These are phyloP conservation scores for Eupithecia subfuscata DNA, from an alignment of 2,888 invertebrate species.

Conservation along the genomic window DNA sequence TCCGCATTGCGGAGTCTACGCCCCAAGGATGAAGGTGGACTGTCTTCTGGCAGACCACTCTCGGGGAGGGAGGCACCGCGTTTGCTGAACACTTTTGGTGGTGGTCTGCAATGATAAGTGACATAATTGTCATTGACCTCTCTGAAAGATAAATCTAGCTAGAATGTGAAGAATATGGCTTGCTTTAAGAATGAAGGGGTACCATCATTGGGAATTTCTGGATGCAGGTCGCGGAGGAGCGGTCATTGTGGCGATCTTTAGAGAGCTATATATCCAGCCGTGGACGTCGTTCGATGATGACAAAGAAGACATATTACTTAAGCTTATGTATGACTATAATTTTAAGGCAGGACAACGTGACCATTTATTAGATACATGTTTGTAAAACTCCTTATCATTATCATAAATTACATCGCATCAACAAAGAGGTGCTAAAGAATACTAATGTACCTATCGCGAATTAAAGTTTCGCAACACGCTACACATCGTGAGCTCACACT, in stretches of 20 bases:
- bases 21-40: conserved; percentile 78
- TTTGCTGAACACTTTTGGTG: conserved; percentile 85
- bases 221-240: neutral
- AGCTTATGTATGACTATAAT: neutral
- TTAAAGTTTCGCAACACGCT: conserved; percentile 14
- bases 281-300: neutral
- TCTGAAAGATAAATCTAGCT: neutral
- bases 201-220: neutral
- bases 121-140: neutral
- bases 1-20: conserved; percentile 75
- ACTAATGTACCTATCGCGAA: conserved; percentile 8
- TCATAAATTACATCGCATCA: neutral
- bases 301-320: neutral
- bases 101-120: conserved; percentile 75
- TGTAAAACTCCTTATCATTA: neutral
- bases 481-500: conserved; percentile 16
- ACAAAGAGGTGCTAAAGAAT: neutral
- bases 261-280: neutral
- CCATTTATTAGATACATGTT: neutral
- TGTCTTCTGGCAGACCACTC: conserved; percentile 80
- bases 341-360: neutral
- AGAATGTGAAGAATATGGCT: neutral
- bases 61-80: conserved; percentile 84
- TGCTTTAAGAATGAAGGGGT: neutral
- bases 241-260: neutral